Base-by-base conservation (phyloP, 2,888 invertebrate genomes). In the Vannuccia rotundouncinata region DNA sequence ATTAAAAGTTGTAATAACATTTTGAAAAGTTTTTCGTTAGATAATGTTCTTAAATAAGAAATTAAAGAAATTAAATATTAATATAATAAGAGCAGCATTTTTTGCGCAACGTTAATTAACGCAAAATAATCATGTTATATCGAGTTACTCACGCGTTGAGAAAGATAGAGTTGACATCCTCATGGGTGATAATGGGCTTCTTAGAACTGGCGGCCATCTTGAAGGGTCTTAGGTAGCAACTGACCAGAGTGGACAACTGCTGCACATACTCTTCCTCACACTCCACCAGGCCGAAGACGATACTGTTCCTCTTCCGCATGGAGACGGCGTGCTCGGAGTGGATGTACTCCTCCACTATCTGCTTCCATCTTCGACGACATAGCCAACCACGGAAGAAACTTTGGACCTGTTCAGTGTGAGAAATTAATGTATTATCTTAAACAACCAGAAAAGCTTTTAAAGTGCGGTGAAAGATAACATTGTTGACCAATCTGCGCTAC, bases 191-290 rank as follows among this genome's bases (percentile, higher is more conserved):
- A 0, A 94, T 94, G 0, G 95, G 95, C 85, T 94, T 93, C 88
- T 94, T 94, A 10, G 94, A 94, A 85, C 94, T 94, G 29, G 95
- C 95, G 0, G 95, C 94, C 95, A 95, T 95, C 89, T 94, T 93
- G 88, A 95, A 93, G 5, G 88, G 88, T 31, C 95, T 91, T 27
- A 95, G 90, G 88, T 94, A 95, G 85, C 94, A 94, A 13, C 94
- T 92, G 25, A 93, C 92, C 60, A 93, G 89, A 82, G 92, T 91
- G 86, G 94, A 94, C 90, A 95, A 91, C 88, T 95, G 95, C 85
- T 94, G 93, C 86, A 94, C 92, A 86, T 95, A 95, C 85, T 95
- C 95, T 86, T 95, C 94, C 88, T 95, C 95, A 1, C 93, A 92
- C 88, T 95, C 95, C 0, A 95, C 94, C 25, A 83, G 31, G 80